These are phyloP conservation scores for Bettongia penicillata DNA, from an alignment of 2,113 vertebrate species.

Conservation along the genomic window DNA sequence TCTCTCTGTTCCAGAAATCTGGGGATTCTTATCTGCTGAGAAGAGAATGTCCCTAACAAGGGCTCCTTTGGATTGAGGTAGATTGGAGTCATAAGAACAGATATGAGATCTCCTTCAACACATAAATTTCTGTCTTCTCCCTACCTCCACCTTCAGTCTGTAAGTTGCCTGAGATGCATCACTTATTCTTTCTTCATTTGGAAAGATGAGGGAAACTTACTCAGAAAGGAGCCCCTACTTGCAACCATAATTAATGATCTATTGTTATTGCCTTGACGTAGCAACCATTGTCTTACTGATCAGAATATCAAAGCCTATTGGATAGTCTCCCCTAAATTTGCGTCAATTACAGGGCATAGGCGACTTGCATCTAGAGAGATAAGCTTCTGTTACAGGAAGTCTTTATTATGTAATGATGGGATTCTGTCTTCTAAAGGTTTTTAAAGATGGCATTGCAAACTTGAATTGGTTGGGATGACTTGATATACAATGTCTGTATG, in stretches of 20 bases:
- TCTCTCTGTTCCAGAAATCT: neutral
- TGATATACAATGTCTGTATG: neutral
- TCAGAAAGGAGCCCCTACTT: neutral
- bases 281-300: neutral
- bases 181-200: neutral
- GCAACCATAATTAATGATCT: neutral
- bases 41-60: neutral
- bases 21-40: neutral
- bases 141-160: neutral
- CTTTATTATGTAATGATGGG: neutral
- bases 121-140: neutral
- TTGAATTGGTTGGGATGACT: neutral
- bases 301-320: neutral
- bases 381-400: neutral
- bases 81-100: neutral
- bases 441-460: neutral
- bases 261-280: neutral
- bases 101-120: neutral
- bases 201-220: neutral
- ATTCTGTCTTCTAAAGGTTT: neutral
- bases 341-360: neutral
- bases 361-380: neutral
- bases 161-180: neutral
- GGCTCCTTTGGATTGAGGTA: neutral
- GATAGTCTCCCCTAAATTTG: neutral